Conservation (phyloP, 1,140 invertebrate genomes). For the Scaptodrosophila lebanonensis region DNA sequence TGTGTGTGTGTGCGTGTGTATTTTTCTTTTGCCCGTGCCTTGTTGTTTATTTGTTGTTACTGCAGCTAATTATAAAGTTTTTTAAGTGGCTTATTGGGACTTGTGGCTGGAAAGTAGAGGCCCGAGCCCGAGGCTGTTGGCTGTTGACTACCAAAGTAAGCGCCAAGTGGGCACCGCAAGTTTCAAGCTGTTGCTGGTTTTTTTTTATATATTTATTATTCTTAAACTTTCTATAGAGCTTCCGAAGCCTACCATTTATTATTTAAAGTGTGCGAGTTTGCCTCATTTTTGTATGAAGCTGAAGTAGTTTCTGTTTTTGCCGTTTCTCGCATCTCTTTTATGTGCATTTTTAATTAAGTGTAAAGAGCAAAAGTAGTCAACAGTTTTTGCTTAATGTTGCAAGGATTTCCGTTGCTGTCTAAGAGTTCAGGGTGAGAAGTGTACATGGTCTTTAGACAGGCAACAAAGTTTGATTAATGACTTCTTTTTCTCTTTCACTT, state of each 20-base stretch:
- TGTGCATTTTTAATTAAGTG: slow-evolving; percentile 59
- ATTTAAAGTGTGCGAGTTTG: slow-evolving; percentile 32
- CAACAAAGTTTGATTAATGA: slow-evolving; percentile 68
- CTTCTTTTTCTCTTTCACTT: no score
- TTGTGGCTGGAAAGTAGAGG: slow-evolving; percentile 53
- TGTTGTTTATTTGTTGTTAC: slow-evolving; percentile 14
- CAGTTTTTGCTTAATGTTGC: slow-evolving; percentile 14
- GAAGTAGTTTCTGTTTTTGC: slow-evolving; percentile 44
- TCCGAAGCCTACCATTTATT: slow-evolving; percentile 42
- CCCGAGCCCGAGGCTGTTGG: no score
- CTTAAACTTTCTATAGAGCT: no score
- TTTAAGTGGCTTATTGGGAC: slow-evolving; percentile 74
- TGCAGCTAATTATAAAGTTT: slow-evolving; percentile 73
- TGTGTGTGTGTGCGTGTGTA: slow-evolving; percentile 7
- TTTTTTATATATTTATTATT: slow-evolving; percentile 24
- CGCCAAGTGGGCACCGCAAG: slow-evolving; percentile 53
- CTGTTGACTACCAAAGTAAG: no score
- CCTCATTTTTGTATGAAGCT: slow-evolving; percentile 15
- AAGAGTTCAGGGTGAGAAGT: neutral
- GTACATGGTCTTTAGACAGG: slow-evolving; percentile 48
- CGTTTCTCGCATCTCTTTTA: slow-evolving; percentile 30
- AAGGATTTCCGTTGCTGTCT: no score
- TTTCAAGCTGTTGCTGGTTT: slow-evolving; percentile 62
- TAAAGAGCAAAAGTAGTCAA: slow-evolving; percentile 48
- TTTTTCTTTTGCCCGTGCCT: slow-evolving; percentile 20